Evolutionary conservation across 2,888 invertebrate species (phyloP), one percentile per base, ranked within the genome.

Genomic region (Aleiodes alternator): DNA sequence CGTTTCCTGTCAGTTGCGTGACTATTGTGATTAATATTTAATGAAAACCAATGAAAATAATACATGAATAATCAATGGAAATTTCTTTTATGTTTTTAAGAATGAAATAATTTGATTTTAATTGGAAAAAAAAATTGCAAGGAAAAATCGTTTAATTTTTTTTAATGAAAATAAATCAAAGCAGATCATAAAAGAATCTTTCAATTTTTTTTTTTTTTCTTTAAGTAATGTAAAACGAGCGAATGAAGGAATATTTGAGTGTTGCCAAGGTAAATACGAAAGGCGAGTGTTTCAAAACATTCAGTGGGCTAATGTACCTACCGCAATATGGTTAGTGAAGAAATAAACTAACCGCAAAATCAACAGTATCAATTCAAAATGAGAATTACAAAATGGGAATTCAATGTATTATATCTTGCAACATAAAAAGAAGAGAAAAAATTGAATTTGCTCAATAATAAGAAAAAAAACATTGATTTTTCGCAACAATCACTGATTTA

Each of bases 211-310:
- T 23, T 23, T 23, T 23, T 23, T 1, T 23, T 23, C 2, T 1
- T 4, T 1, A 34, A 34, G 4, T 34, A 34, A 34, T 34, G 34
- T 34, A 34, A 34, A 34, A 34, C 4, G 34, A 34, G 2, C 6
- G 86, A 88, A 87, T 86, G 87, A 85, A 85, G 85, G 83, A 82
- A 82, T 82, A 72, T 78, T 79, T 78, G 81, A 80, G 80, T 79
- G 82, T 81, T 88, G 88, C 88, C 88, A 88, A 88, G 82, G 84
- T 86, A 88, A 88, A 89, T 87, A 89, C 86, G 85, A 81, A 73
- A 81, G 78, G 79, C 86, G 87, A 87, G 87, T 88, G 87, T 88
- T 88, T 89, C 84, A 88, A 89, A 88, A 89, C 88, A 88, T 86
- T 43, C 12, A 57, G 86, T 87, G 85, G 85, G 85, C 87, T 88